Conservation (phyloP, 2,113 vertebrate species). For the Panurus biarmicus region DNA sequence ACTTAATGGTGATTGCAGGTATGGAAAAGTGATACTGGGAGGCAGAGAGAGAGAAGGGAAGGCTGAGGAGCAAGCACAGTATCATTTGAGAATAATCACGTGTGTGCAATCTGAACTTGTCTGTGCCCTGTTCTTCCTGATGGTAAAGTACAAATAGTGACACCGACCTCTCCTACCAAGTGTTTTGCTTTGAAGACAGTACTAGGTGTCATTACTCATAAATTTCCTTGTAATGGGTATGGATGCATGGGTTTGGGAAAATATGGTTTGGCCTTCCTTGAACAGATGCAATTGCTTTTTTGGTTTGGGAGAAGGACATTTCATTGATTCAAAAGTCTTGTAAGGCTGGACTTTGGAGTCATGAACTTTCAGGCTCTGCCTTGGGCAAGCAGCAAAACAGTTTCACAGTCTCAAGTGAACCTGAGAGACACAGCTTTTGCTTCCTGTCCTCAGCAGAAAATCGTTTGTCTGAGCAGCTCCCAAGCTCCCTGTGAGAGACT, state of each 20-base stretch:
- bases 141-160: not conserved
- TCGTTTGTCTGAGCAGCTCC: not conserved
- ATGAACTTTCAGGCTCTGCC: not conserved
- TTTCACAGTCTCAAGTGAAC: not conserved
- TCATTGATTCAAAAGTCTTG: not conserved
- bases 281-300: not conserved
- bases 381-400: not conserved
- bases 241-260: not conserved
- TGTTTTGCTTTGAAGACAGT: not conserved
- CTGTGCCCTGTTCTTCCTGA: not conserved
- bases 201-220: not conserved
- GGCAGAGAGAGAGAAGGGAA: not conserved
- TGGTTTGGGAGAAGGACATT: not conserved
- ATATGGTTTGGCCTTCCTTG: not conserved
- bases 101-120: rapidly evolving
- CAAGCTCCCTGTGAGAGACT: not conserved
- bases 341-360: not conserved
- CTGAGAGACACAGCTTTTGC: not conserved
- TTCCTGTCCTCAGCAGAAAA: not conserved
- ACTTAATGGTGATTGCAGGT: not conserved
- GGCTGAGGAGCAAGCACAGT: not conserved
- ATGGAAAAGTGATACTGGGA: not conserved
- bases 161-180: not conserved
- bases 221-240: not conserved
- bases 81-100: not conserved